phyloP scores from a whole-genome alignment of 1,140 invertebrate species.

The Scylla paramamosain region DNA sequence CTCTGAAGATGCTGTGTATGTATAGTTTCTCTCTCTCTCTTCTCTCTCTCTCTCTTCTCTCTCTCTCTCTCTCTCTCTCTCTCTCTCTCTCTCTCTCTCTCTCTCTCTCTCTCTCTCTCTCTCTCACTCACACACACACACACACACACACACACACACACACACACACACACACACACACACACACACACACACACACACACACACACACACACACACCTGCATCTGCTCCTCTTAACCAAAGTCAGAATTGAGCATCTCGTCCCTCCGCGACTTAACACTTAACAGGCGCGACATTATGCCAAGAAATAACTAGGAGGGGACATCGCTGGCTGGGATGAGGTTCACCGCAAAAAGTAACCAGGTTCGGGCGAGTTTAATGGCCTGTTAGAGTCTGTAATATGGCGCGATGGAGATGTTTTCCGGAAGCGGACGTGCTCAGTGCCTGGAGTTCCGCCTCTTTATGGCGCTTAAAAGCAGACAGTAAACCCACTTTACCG shows the following conservation, averaged over 20 bases:
- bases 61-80: too few relatives aligned
- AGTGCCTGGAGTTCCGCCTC: neutral
- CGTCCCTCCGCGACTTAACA: neutral
- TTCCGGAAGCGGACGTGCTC: neutral
- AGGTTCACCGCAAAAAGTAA: conserved; percentile 18
- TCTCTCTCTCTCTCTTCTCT: too few relatives aligned
- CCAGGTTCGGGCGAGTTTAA: neutral
- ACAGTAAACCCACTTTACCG: conserved; percentile 3
- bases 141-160: too few relatives aligned
- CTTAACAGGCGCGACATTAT: neutral
- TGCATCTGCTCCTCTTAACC: neutral
- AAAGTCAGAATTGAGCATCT: neutral
- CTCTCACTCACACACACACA: too few relatives aligned
- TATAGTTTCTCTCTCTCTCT: too few relatives aligned
- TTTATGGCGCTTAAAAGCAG: conserved; percentile 14
- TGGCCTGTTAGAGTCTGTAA: neutral
- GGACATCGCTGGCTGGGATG: neutral
- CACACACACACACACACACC: too few relatives aligned
- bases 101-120: too few relatives aligned
- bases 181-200: too few relatives aligned
- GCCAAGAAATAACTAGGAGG: neutral
- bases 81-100: too few relatives aligned
- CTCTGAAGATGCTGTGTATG: too few relatives aligned
- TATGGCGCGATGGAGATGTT: neutral
- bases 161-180: too few relatives aligned